Conservation (phyloP, 2,113 vertebrate genomes). For the Rana temporaria region DNA sequence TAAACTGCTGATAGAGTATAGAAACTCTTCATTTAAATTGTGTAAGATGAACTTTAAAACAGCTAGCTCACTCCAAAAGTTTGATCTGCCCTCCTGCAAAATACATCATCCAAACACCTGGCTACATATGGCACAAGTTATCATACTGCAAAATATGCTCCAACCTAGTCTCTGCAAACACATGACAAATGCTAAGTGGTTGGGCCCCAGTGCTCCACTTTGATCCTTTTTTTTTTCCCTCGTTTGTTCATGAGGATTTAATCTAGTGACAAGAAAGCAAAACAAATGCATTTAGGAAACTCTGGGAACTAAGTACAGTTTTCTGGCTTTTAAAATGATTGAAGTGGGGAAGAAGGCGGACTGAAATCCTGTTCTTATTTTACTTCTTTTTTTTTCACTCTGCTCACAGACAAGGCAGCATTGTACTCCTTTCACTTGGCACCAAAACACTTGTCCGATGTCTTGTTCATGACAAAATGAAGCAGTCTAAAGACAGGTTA, state of each 20-base stretch:
- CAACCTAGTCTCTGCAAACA: constrained; percentile 10
- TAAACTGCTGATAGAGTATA: too few relatives aligned
- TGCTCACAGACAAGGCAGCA: not conserved
- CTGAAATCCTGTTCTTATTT: constrained; percentile 1
- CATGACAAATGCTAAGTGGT: constrained; percentile 42
- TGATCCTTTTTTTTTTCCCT: constrained; percentile 26
- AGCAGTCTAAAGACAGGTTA: too few relatives aligned
- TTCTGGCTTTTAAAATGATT: constrained; percentile 3
- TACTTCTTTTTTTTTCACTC: not conserved
- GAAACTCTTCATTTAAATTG: constrained; percentile 20
- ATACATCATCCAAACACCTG: constrained; percentile 53
- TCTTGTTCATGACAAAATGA: too few relatives aligned
- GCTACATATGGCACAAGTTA: constrained; percentile 53
- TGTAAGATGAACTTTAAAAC: not conserved
- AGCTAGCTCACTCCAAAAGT: not conserved
- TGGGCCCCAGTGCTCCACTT: constrained; percentile 27
- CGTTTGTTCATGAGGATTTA: constrained; percentile 28
- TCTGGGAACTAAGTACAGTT: not conserved
- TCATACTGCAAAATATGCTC: constrained; percentile 12
- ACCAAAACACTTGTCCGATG: too few relatives aligned
- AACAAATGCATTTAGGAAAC: constrained; percentile 36
- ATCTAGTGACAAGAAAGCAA: constrained; percentile 26
- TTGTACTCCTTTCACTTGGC: not conserved
- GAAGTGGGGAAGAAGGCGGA: not conserved
- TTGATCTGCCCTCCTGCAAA: constrained; percentile 33